Percentiles rank a stretch among this genome's conserved stretches.
phyloP scores from a whole-genome alignment of 2,888 invertebrate genomes.

The Nomada flava region DNA sequence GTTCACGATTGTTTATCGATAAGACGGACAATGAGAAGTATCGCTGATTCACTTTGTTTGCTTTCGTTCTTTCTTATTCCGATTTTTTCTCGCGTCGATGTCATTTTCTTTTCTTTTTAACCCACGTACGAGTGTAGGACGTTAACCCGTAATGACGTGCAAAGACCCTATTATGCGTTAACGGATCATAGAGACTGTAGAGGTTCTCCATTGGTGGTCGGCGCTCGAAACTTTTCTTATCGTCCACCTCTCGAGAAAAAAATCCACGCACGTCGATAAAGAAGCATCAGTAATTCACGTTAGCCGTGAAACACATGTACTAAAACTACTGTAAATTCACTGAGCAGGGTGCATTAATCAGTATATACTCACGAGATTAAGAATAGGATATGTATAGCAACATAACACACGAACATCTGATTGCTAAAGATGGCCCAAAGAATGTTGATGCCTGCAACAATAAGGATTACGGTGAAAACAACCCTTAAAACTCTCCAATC shows the following conservation, averaged over 20 bases:
- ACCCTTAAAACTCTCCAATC: too few species aligned
- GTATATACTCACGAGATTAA: too few species aligned
- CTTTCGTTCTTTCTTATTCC: background rate
- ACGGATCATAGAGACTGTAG: constrained; percentile 23
- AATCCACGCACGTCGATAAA: constrained; percentile 16
- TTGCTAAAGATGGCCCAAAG: too few species aligned
- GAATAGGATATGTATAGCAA: too few species aligned
- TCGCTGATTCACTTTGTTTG: background rate
- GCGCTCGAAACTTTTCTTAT: constrained; percentile 16
- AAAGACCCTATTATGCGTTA: constrained; percentile 41
- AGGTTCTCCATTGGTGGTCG: background rate
- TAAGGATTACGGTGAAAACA: too few species aligned
- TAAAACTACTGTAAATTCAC: too few species aligned
- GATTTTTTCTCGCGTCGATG: background rate
- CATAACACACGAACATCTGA: too few species aligned
- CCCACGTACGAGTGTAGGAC: constrained; percentile 13
- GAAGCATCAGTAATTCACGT: background rate
- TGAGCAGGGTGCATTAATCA: too few species aligned
- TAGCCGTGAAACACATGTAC: background rate
- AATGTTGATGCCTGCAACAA: too few species aligned
- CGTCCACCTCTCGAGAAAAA: background rate
- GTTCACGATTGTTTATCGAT: constrained; percentile 14
- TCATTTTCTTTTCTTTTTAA: background rate
- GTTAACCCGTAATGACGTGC: constrained; percentile 50
- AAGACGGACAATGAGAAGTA: constrained; percentile 9